phyloP scores from a whole-genome alignment of 1,140 invertebrate species.

The Aphaenogaster floridana region DNA sequence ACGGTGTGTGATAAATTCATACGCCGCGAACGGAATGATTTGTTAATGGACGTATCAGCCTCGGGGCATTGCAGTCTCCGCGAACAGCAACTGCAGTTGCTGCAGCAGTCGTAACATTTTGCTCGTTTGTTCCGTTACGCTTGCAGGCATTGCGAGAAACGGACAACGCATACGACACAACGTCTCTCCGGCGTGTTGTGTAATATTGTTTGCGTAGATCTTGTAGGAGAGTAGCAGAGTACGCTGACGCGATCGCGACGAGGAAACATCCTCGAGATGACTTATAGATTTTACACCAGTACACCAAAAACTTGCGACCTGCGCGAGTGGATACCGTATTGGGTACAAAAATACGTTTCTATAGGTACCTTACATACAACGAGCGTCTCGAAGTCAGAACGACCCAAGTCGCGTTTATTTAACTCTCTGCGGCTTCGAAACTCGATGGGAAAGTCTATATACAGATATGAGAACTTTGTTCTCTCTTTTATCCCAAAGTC shows the following conservation, averaged over 20 bases:
- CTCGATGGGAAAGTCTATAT: background rate
- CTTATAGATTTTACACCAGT: background rate
- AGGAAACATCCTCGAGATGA: slow-evolving; percentile 22
- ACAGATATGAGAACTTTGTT: slow-evolving; percentile 6
- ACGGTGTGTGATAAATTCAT: slow-evolving; percentile 49
- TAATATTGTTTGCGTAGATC: slow-evolving; percentile 20
- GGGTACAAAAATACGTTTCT: slow-evolving; percentile 20
- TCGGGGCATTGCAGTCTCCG: slow-evolving; percentile 35
- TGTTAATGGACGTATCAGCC: slow-evolving; percentile 63
- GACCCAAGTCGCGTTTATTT: background rate
- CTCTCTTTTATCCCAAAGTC: background rate
- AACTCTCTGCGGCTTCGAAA: slow-evolving; percentile 2
- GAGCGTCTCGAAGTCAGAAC: slow-evolving; percentile 10
- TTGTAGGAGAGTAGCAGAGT: background rate
- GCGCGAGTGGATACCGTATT: slow-evolving; percentile 47
- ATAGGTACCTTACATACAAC: background rate
- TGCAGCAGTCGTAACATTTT: slow-evolving; percentile 25
- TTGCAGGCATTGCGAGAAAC: slow-evolving; percentile 36
- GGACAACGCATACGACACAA: background rate
- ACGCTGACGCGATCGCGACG: slow-evolving; percentile 34
- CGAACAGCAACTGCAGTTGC: slow-evolving; percentile 34
- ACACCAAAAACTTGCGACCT: slow-evolving; percentile 62
- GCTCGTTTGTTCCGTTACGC: slow-evolving; percentile 46
- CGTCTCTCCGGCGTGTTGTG: background rate
- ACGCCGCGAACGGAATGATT: slow-evolving; percentile 54